Base-by-base conservation (phyloP, 1,140 invertebrate genomes). In the Phocides pigmalion region DNA sequence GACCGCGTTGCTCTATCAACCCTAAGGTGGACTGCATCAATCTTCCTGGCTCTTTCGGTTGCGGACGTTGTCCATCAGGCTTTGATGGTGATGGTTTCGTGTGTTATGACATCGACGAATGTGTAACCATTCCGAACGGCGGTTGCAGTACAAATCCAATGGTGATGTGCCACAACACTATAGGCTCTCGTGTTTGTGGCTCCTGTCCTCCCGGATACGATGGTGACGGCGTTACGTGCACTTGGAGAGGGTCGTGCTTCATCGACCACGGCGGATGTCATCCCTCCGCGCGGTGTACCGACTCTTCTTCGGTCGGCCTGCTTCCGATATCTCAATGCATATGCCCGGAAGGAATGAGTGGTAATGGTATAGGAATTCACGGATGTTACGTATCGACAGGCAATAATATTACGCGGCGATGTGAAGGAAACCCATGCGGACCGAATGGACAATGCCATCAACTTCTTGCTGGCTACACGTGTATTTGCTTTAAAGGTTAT, bases 51-150 rank as follows among this genome's bases (percentile, higher is more conserved):
- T 94, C 95, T 0, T 99, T 97, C 86, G 90, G 92, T 44, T 99
- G 98, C 84, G 97, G 96, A 0, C 91, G 93, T 11, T 99, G 98
- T 91, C 96, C 97, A 11, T 4, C 74, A 93, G 96, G 97, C 12
- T 98, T 96, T 74, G 94, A 95, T 28, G 98, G 98, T 20, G 97
- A 97, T 92, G 98, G 98, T 0, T 95, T 95, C 73, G 94, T 93
- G 28, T 99, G 98, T 84, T 86, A 88, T 0, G 98, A 99, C 81
- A 94, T 98, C 19, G 95, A 99, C 79, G 98, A 99, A 92, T 99
- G 98, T 87, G 80, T 93, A 12, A 82, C 83, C 1, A 92, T 94
- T 6, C 95, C 96, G 70, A 98, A 98, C 87, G 98, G 98, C 0
- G 98, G 98, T 5, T 99, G 98, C 82, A 98, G 78, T 37, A 69